phyloP scores from a whole-genome alignment of 2,797 vertebrate species.

The Leuciscus waleckii region DNA sequence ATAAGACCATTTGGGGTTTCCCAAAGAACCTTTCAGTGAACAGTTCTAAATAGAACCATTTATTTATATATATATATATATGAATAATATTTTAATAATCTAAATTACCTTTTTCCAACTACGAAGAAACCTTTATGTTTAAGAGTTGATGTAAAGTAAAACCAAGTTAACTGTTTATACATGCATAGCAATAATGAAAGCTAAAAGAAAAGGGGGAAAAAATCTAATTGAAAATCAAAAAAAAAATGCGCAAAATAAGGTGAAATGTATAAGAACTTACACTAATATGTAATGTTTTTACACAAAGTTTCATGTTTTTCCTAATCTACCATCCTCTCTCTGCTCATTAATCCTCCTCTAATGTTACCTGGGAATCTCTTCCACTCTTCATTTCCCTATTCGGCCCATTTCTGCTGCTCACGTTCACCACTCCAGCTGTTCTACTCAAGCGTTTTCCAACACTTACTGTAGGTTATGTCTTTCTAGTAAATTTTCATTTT shows the following conservation, averaged over 20 bases:
- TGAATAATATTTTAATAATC: background rate
- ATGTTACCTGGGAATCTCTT: constrained; percentile 72
- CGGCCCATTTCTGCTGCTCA: constrained; percentile 69
- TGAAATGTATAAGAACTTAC: background rate
- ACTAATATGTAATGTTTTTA: constrained; percentile 63
- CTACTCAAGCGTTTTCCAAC: background rate
- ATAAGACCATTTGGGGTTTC: background rate
- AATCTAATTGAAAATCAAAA: background rate
- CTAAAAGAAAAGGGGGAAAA: background rate
- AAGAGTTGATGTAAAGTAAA: background rate
- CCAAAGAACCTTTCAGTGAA: background rate
- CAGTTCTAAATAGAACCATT: background rate
- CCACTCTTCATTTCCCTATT: constrained; percentile 49
- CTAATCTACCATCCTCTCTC: constrained; percentile 80
- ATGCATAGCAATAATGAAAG: background rate
- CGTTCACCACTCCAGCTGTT: background rate
- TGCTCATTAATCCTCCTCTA: constrained; percentile 80
- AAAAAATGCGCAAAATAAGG: background rate
- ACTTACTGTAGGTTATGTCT: background rate
- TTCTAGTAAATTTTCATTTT: background rate
- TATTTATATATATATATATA: too few relatives aligned
- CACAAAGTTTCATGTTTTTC: constrained; percentile 79
- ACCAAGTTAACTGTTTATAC: background rate
- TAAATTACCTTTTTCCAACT: background rate
- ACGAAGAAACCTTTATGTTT: background rate